A percentile compares a stretch with the other conserved stretches of the same genome.
These are phyloP conservation scores for Chrysodeixis includens DNA, from an alignment of 2,888 invertebrate species.

Conservation along the genomic window DNA sequence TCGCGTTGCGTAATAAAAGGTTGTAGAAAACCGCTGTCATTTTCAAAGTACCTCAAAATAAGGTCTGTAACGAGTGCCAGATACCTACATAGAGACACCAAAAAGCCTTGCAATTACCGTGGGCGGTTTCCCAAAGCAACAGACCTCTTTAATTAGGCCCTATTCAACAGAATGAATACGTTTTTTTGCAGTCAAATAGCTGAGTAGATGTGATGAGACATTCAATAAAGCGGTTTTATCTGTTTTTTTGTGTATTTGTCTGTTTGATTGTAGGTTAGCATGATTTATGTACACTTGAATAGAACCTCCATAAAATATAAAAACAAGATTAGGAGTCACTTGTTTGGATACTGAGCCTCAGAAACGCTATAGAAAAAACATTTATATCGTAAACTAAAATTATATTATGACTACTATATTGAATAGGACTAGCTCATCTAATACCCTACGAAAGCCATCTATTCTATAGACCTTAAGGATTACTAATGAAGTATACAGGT, in stretches of 20 bases:
- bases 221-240: constrained; percentile 24
- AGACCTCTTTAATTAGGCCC: constrained; percentile 34
- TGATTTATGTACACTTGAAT: constrained; percentile 15
- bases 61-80: constrained; percentile 32
- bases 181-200: constrained; percentile 6
- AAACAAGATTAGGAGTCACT: not conserved
- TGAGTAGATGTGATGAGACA: constrained; percentile 26
- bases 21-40: not conserved
- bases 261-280: constrained; percentile 31
- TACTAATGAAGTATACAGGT: too few relatives aligned
- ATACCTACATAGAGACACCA: constrained; percentile 7
- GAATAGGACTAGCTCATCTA: too few relatives aligned
- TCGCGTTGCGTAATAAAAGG: not conserved
- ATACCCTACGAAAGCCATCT: too few relatives aligned
- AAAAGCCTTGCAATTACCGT: constrained; percentile 23
- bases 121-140: constrained; percentile 10
- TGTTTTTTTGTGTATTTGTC: too few relatives aligned
- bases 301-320: not conserved
- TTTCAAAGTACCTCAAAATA: constrained; percentile 30
- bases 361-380: too few relatives aligned
- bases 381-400: too few relatives aligned
- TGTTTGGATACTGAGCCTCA: not conserved
- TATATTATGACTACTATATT: too few relatives aligned
- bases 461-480: too few relatives aligned
- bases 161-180: constrained; percentile 35